Percentiles rank a stretch among this genome's conserved stretches.
Evolutionary conservation across 2,797 vertebrate species (phyloP).

Genomic region (Sebastes steindachneri): DNA sequence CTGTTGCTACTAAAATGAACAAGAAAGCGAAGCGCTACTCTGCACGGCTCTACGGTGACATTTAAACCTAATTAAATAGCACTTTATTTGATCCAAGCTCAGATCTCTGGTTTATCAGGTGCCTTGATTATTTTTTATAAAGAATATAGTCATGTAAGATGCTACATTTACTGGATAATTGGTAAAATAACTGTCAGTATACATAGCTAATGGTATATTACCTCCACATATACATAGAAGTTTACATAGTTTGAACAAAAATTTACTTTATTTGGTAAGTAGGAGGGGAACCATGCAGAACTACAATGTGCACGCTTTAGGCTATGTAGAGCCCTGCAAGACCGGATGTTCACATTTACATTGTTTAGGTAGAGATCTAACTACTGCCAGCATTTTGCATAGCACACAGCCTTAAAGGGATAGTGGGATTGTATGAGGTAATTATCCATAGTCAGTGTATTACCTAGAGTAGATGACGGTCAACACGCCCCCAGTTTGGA

Average conservation of each 20-base stretch:
- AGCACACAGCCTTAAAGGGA: neutral
- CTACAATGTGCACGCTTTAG: neutral
- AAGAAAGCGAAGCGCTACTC: neutral
- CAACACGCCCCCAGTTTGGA: too few species aligned
- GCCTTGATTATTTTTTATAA: neutral
- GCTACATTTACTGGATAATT: neutral
- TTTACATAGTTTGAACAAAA: neutral
- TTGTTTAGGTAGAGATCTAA: neutral
- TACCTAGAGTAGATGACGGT: too few species aligned
- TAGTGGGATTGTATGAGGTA: too few species aligned
- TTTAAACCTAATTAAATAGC: neutral
- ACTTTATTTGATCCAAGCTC: neutral
- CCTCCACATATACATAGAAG: neutral
- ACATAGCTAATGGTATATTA: neutral
- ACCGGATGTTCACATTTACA: neutral
- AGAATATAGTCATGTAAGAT: neutral
- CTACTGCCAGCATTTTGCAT: neutral
- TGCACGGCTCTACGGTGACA: neutral
- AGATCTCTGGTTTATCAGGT: neutral
- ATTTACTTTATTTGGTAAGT: neutral
- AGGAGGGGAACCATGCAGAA: neutral
- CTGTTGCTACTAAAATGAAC: slow-evolving; percentile 5
- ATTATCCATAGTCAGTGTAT: too few species aligned
- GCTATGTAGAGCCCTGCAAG: neutral
- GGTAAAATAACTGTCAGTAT: neutral